A percentile compares a stretch with the other conserved stretches of the same genome.
Conservation (phyloP, 2,888 invertebrate genomes). For the Stenotaenia linearis region DNA sequence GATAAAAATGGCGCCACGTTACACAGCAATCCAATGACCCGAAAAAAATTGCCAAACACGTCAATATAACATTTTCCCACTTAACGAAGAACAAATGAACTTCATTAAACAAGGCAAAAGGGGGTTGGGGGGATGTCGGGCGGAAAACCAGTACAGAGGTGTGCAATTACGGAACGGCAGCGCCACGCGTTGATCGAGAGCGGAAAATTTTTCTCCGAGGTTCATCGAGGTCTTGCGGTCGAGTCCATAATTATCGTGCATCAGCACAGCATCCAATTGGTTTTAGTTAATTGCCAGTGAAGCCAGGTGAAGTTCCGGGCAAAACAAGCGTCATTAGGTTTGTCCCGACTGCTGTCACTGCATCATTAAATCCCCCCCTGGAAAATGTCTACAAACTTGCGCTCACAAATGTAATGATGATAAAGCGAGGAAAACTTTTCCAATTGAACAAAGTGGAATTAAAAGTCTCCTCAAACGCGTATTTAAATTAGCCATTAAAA, state of each 20-base stretch:
- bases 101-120: slow-evolving; percentile 10
- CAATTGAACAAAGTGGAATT: slow-evolving; percentile 24
- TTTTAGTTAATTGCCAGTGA: slow-evolving; percentile 26
- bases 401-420: slow-evolving; percentile 15
- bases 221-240: slow-evolving; percentile 21
- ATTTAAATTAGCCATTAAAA: not conserved
- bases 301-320: slow-evolving; percentile 26
- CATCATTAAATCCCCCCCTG: slow-evolving; percentile 20
- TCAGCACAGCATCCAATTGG: slow-evolving; percentile 26
- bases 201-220: slow-evolving; percentile 11
- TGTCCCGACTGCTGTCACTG: slow-evolving; percentile 20
- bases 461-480: not conserved
- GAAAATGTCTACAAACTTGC: slow-evolving; percentile 24
- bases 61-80: slow-evolving; percentile 16
- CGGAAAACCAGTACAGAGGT: not conserved
- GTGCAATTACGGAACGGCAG: not conserved
- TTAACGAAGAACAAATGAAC: slow-evolving; percentile 20
- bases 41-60: not conserved
- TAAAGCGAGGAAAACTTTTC: slow-evolving; percentile 8
- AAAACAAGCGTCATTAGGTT: slow-evolving; percentile 26
- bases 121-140: not conserved
- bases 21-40: not conserved
- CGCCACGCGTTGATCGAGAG: slow-evolving; percentile 6
- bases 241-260: slow-evolving; percentile 26
- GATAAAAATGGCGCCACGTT: not conserved